phyloP scores from a whole-genome alignment of 2,797 vertebrate genomes.

The Sparus aurata region DNA sequence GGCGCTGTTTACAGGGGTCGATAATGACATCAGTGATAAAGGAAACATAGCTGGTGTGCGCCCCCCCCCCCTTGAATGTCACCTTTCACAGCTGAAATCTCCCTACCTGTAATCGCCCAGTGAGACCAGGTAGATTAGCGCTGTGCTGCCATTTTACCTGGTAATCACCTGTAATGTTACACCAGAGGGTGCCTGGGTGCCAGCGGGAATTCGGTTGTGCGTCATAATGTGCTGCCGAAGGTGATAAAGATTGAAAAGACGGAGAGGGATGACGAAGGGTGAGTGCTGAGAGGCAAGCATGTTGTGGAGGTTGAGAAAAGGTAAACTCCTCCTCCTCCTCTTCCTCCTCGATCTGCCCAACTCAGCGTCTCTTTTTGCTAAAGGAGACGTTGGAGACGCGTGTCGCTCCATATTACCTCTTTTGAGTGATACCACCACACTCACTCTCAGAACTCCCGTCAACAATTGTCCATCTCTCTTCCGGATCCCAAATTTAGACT shows the following conservation, averaged over 20 bases:
- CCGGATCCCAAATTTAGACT: too few relatives aligned
- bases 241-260: conserved; percentile 34
- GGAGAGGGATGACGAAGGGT: neutral
- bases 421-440: too few relatives aligned
- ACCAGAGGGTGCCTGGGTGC: conserved; percentile 22
- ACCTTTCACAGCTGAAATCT: conserved; percentile 35
- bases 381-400: neutral
- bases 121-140: conserved; percentile 48
- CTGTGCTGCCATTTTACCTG: conserved; percentile 52
- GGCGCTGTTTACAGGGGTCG: conserved; percentile 70
- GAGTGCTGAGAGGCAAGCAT: neutral
- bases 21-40: conserved; percentile 78
- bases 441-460: too few relatives aligned
- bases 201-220: conserved; percentile 18
- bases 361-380: neutral
- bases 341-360: neutral
- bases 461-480: too few relatives aligned
- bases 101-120: conserved; percentile 60
- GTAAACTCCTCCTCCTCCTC: neutral
- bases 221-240: conserved; percentile 19
- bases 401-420: too few relatives aligned
- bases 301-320: conserved; percentile 9
- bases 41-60: conserved; percentile 23
- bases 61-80: neutral
- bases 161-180: conserved; percentile 63